Base-by-base conservation (phyloP, 2,113 vertebrate species). In the Sylvia atricapilla region DNA sequence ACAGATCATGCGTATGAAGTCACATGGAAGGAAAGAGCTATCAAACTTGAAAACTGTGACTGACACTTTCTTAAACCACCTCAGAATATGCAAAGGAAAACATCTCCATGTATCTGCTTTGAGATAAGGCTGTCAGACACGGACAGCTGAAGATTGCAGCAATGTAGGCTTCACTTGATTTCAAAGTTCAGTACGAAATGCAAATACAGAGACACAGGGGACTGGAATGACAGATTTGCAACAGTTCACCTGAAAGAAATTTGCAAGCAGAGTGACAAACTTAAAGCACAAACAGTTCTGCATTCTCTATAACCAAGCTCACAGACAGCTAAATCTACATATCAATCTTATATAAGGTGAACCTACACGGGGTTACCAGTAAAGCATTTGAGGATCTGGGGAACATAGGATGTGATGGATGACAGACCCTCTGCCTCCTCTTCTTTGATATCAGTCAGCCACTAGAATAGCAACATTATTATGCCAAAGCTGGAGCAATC, bases 281-380 rank as follows among this genome's bases (percentile, higher is more conserved):
- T 8, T 52, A 46, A 77, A 66, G 27, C 33, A 74, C 21, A 35
- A 78, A 56, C 6, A 52, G 9, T 44, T 81, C 37, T 69, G 15
- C 13, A 35, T 44, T 81, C 53, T n/a, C 0, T 31, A 77, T 20
- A 2, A 18, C 37, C 33, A 93, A 56, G n/a, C 15, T 62, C 56
- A 64, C 25, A 52, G 55, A 77, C 44, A 52, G 49, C 23, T 87
- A 87, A 50, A 31, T 41, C n/a, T 39, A 31, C 10, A 22, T 8
- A 44, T 4, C 12, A 44, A 2, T 37, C 10, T 24, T 49, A 53
- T 0, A 5, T 10, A 69, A 55, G 3, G 31, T 62, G 52, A 84
- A 58, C 10, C 11, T 69, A 20, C 24, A 60, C 0, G 0, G 5
- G 4, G 22, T 58, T 66, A 78, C 11, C 11, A 70, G 46, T 7